Evolutionary conservation across 2,113 vertebrate species (phyloP).

Genomic region (Grantiella picta): DNA sequence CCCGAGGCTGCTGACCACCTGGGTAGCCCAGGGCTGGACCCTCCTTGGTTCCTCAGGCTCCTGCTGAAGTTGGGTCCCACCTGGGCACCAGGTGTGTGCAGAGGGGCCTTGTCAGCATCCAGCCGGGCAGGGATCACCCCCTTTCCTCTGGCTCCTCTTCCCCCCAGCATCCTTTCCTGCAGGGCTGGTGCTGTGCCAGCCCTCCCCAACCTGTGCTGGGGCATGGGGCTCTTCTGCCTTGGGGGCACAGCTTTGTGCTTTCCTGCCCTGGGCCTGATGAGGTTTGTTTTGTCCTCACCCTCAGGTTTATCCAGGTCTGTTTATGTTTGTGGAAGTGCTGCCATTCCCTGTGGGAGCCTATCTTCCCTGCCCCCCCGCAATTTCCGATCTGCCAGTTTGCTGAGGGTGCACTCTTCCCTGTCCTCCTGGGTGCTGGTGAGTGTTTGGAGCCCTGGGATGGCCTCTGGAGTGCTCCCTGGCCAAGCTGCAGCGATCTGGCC

Average conservation of each 20-base stretch:
- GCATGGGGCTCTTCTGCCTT: not conserved
- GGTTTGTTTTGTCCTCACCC: not conserved
- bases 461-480: not conserved
- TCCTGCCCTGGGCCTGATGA: not conserved
- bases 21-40: not conserved
- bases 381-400: not conserved
- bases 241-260: not conserved
- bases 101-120: not conserved
- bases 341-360: not conserved
- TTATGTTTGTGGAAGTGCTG: not conserved
- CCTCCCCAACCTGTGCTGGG: not conserved
- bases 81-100: not conserved
- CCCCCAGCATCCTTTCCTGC: not conserved
- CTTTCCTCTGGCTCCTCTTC: fast-evolving
- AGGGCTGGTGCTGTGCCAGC: not conserved
- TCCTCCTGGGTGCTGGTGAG: not conserved
- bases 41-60: not conserved
- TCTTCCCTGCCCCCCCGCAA: not conserved
- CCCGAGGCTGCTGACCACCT: not conserved
- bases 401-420: not conserved
- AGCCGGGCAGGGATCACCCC: not conserved
- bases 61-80: not conserved
- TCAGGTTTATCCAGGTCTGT: fast-evolving
- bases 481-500: too few species aligned
- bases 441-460: not conserved